Evolutionary conservation across 2,797 vertebrate genomes (phyloP).

Genomic region (Meriones psammophilus): DNA sequence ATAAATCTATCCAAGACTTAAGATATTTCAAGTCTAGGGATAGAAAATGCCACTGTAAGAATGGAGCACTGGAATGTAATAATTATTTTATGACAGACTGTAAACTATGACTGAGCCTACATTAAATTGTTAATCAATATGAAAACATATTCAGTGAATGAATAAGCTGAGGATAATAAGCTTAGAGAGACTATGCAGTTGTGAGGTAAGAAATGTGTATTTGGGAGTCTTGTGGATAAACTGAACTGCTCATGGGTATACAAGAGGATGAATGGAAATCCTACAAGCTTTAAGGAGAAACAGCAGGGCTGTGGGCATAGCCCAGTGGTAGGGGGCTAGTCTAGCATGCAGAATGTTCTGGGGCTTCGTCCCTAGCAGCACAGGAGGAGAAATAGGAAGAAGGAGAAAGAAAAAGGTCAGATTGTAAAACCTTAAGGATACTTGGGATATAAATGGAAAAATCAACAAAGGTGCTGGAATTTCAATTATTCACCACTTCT

Average conservation of each 20-base stretch:
- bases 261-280: neutral
- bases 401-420: neutral
- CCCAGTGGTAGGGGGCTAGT: neutral
- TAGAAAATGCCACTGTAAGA: neutral
- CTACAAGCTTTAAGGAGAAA: neutral
- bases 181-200: neutral
- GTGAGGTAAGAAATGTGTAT: neutral
- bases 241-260: neutral
- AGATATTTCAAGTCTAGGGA: neutral
- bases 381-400: neutral
- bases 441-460: slow-evolving; percentile 4
- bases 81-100: neutral
- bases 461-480: neutral
- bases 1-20: neutral
- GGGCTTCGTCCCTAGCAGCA: neutral
- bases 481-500: neutral
- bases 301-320: neutral
- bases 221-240: neutral
- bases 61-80: neutral
- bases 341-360: neutral
- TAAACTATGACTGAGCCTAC: neutral
- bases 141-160: neutral
- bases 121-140: neutral
- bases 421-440: neutral
- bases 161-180: neutral